phyloP scores from a whole-genome alignment of 2,888 invertebrate species.

The Drosophila kuntzei region DNA sequence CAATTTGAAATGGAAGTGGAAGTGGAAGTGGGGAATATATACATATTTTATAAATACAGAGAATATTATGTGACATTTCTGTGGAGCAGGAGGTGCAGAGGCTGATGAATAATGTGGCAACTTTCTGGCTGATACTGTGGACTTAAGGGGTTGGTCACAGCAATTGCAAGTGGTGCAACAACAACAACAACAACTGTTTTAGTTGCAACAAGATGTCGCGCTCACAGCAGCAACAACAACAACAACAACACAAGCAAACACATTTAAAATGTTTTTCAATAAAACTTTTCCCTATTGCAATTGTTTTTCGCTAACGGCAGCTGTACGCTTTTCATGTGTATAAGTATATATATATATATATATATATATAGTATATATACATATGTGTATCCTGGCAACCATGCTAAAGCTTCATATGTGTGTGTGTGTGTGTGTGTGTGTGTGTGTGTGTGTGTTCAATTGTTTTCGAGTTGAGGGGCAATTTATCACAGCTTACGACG shows the following conservation, averaged over 20 bases:
- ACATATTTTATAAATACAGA: slow-evolving; percentile 11
- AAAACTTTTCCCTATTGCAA: slow-evolving; percentile 73
- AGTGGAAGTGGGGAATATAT: not conserved
- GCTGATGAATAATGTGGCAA: slow-evolving; percentile 67
- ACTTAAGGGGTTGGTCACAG: slow-evolving; percentile 30
- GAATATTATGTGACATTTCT: slow-evolving; percentile 18
- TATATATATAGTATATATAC: not conserved
- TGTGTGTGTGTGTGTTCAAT: slow-evolving; percentile 55
- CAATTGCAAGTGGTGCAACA: slow-evolving; percentile 31
- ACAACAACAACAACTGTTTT: slow-evolving; percentile 14
- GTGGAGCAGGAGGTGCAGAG: slow-evolving; percentile 21
- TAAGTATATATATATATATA: slow-evolving; percentile 4
- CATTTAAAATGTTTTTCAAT: slow-evolving; percentile 80
- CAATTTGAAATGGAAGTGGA: slow-evolving; percentile 43
- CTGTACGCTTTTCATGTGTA: slow-evolving; percentile 19
- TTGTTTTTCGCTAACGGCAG: slow-evolving; percentile 62
- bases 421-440: not conserved
- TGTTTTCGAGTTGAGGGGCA: slow-evolving; percentile 77
- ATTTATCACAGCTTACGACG: slow-evolving; percentile 76
- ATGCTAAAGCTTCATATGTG: slow-evolving; percentile 6
- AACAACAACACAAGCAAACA: slow-evolving; percentile 42
- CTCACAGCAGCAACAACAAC: slow-evolving; percentile 32
- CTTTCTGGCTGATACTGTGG: slow-evolving; percentile 39
- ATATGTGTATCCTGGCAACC: slow-evolving; percentile 16
- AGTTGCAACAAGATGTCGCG: slow-evolving; percentile 49